Percentiles rank a stretch among this genome's conserved stretches.
Conservation (phyloP, 2,797 vertebrate genomes). For the Leptoclinus maculatus region DNA sequence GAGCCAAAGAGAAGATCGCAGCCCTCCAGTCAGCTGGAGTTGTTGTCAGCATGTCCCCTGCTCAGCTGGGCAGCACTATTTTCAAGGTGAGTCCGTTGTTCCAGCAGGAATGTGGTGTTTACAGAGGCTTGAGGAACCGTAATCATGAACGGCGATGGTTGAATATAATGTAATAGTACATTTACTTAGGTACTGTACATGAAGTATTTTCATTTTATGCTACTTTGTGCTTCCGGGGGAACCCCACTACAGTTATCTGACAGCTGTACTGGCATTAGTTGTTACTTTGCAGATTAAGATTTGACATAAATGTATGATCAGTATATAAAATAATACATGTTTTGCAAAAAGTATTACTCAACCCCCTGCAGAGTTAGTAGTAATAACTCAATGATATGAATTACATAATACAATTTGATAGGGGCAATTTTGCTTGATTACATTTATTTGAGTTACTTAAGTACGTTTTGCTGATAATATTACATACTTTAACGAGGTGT, state of each 20-base stretch:
- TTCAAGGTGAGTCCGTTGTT: constrained; percentile 90
- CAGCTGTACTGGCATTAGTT: neutral
- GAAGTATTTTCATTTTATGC: neutral
- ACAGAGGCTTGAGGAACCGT: neutral
- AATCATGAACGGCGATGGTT: neutral
- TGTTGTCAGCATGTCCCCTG: constrained; percentile 97
- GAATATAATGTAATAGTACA: neutral
- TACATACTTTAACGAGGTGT: neutral
- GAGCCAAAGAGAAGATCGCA: constrained; percentile 98
- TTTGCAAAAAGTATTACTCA: neutral
- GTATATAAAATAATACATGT: neutral
- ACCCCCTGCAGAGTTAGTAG: neutral
- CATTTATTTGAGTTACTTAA: neutral
- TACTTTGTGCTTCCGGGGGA: neutral
- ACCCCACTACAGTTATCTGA: neutral
- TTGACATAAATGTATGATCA: neutral
- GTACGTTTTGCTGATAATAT: neutral
- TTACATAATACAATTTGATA: neutral
- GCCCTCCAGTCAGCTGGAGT: constrained; percentile 97
- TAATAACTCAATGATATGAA: neutral
- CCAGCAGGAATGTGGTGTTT: neutral
- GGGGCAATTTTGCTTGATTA: neutral
- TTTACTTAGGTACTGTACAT: neutral
- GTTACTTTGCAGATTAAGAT: neutral
- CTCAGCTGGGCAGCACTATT: constrained; percentile 96